These are phyloP conservation scores for Neomonachus schauinslandi DNA, from an alignment of 2,113 vertebrate species.

Conservation along the genomic window DNA sequence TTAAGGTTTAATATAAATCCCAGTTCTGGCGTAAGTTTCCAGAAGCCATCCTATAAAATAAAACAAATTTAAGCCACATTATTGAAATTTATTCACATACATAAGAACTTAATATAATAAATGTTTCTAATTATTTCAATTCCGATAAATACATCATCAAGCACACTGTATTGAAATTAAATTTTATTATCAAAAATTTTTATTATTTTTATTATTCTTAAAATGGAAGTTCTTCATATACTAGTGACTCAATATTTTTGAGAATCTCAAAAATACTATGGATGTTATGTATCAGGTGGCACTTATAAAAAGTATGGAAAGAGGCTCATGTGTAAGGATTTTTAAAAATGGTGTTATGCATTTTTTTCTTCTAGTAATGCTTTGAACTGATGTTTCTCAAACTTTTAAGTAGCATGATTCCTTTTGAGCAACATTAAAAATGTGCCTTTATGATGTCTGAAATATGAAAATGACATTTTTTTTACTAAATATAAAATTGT, in stretches of 20 bases:
- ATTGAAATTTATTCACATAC: background rate
- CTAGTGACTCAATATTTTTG: background rate
- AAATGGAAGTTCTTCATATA: background rate
- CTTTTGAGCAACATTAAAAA: conserved; percentile 8
- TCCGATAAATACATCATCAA: background rate
- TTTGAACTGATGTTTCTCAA: conserved; percentile 11
- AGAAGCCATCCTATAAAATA: conserved; percentile 90
- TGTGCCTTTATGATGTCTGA: background rate
- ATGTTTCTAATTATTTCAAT: conserved; percentile 10
- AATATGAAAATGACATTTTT: background rate
- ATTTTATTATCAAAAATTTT: background rate
- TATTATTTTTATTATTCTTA: background rate
- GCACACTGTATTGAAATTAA: too few relatives aligned
- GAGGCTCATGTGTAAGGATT: background rate
- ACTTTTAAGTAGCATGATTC: conserved; percentile 18
- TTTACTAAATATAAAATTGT: background rate
- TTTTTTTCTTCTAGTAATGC: background rate
- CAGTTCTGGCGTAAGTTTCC: conserved; percentile 88
- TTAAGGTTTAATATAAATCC: conserved; percentile 85
- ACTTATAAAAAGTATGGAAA: background rate
- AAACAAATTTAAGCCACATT: conserved; percentile 41
- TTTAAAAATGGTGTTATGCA: background rate
- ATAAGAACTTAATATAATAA: background rate
- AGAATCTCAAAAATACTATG: background rate
- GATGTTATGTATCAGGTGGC: background rate